These are phyloP conservation scores for Thalassaphorura encarpata DNA, from an alignment of 1,140 invertebrate species.

Conservation along the genomic window DNA sequence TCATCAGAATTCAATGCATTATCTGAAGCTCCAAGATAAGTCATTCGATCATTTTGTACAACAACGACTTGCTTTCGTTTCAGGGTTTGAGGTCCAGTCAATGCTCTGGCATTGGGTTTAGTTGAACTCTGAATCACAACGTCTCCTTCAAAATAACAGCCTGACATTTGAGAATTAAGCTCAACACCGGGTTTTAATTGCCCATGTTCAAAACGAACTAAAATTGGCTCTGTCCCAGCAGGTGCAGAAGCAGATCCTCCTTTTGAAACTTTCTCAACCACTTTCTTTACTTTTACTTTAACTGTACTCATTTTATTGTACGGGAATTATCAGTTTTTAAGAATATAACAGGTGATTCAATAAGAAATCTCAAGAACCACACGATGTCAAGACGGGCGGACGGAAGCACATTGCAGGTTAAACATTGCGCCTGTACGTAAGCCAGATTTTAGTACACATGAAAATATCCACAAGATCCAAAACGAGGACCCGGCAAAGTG, in stretches of 20 bases:
- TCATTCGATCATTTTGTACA: slow-evolving; percentile 3
- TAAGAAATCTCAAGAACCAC: too few species aligned
- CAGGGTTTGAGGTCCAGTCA: not conserved
- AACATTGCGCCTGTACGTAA: too few species aligned
- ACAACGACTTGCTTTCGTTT: slow-evolving; percentile 7
- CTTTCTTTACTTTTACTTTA: slow-evolving; percentile 16
- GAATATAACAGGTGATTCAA: too few species aligned
- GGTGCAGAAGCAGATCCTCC: too few species aligned
- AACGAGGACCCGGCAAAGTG: too few species aligned
- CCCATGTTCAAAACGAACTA: slow-evolving; percentile 24
- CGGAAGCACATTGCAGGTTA: too few species aligned
- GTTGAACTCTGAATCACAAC: not conserved
- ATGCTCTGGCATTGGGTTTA: not conserved
- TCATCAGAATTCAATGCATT: not conserved
- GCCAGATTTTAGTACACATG: too few species aligned
- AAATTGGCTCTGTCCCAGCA: slow-evolving; percentile 2
- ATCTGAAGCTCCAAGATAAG: slow-evolving; percentile 13
- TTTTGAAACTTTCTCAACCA: too few species aligned
- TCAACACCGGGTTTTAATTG: slow-evolving; percentile 5
- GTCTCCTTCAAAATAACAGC: not conserved
- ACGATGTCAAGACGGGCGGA: too few species aligned
- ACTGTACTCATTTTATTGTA: too few species aligned
- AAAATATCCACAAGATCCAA: too few species aligned
- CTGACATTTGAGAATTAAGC: slow-evolving; percentile 4
- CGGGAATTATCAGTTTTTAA: too few species aligned